Evolutionary conservation across 2,113 vertebrate genomes (phyloP).

Genomic region (Crotophaga sulcirostris): DNA sequence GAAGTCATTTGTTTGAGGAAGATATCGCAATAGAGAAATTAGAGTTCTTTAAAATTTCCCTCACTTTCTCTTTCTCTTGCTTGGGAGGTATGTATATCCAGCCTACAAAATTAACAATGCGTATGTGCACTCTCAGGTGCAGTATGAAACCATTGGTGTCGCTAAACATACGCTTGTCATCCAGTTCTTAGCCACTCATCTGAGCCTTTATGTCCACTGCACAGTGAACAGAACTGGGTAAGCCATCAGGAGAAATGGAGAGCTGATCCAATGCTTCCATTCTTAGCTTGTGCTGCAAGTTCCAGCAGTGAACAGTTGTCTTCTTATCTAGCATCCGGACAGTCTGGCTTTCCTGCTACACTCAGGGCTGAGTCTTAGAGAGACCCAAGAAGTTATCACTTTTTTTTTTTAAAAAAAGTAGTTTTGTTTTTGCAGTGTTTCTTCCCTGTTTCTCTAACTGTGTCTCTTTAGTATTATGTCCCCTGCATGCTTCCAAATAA

Average conservation of each 20-base stretch:
- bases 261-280: background rate
- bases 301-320: background rate
- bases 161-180: rapidly evolving
- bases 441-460: background rate
- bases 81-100: background rate
- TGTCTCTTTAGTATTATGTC: background rate
- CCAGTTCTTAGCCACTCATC: background rate
- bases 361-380: background rate
- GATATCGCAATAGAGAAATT: background rate
- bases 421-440: background rate
- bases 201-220: background rate
- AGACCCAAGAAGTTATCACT: background rate
- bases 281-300: background rate
- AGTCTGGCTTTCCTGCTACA: background rate
- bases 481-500: background rate
- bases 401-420: background rate
- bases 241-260: background rate
- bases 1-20: background rate
- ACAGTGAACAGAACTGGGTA: background rate
- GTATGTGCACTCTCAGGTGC: background rate
- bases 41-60: background rate
- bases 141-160: background rate
- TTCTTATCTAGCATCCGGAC: background rate
- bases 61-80: background rate
- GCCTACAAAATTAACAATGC: background rate